phyloP scores from a whole-genome alignment of 30 jellyfish, hydroid and myxozoan species.

The Cassiopea andromeda region DNA sequence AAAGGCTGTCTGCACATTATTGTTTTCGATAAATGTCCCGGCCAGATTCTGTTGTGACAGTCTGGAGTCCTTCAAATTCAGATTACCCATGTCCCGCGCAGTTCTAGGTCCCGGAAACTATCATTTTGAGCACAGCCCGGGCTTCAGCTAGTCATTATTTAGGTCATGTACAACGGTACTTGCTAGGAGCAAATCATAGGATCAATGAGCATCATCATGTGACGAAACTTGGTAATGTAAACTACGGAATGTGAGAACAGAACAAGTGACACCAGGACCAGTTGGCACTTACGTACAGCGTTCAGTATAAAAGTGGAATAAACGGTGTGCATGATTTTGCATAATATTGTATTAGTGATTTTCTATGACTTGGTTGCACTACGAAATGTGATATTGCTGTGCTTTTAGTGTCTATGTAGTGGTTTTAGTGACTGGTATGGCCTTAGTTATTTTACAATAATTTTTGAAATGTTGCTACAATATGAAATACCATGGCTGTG shows the following conservation, averaged over 20 bases:
- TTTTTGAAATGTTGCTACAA: too few relatives aligned
- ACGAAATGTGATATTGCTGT: too few relatives aligned
- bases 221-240: slow-evolving; percentile 4
- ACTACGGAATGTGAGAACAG: neutral
- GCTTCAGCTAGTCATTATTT: slow-evolving; percentile 18
- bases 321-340: too few relatives aligned
- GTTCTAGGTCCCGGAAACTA: slow-evolving; percentile 37
- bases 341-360: too few relatives aligned
- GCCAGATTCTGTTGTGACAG: neutral
- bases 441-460: too few relatives aligned
- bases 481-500: too few relatives aligned
- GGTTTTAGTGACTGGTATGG: too few relatives aligned
- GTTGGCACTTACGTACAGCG: too few relatives aligned
- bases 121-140: slow-evolving; percentile 21
- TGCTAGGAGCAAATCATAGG: slow-evolving; percentile 23
- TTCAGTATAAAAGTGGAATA: too few relatives aligned
- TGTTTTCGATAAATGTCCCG: slow-evolving; percentile 17
- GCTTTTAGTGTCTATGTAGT: too few relatives aligned
- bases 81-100: slow-evolving; percentile 53
- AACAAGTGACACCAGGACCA: neutral
- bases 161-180: slow-evolving; percentile 28
- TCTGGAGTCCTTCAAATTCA: slow-evolving; percentile 65
- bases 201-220: slow-evolving; percentile 16
- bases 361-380: too few relatives aligned
- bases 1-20: slow-evolving; percentile 6